Percentiles rank a stretch among this genome's conserved stretches.
Evolutionary conservation across 1,140 invertebrate genomes (phyloP).

Genomic region (Bombus turneri): DNA sequence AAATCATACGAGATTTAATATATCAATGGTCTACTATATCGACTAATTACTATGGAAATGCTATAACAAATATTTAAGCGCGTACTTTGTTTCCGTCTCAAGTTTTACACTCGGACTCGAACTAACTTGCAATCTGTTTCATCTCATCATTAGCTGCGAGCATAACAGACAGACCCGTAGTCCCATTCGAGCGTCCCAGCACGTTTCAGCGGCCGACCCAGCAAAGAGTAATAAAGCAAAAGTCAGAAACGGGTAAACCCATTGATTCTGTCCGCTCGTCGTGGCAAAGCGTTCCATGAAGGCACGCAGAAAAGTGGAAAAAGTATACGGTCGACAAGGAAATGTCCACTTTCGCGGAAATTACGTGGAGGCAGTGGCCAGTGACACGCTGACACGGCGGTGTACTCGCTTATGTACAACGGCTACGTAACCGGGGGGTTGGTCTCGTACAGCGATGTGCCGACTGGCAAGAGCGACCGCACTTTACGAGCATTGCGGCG

Average conservation of each 20-base stretch:
- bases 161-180: too few species aligned
- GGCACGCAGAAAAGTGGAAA: not conserved
- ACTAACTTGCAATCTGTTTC: not conserved
- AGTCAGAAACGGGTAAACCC: not conserved
- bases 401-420: slow-evolving; percentile 41
- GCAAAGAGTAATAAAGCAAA: not conserved
- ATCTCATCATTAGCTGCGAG: not conserved
- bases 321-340: not conserved
- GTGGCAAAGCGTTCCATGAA: not conserved
- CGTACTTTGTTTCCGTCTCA: too few species aligned
- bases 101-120: not conserved
- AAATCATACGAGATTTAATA: too few species aligned
- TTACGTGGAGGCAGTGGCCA: slow-evolving; percentile 21
- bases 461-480: slow-evolving; percentile 69
- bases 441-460: slow-evolving; percentile 44
- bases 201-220: not conserved
- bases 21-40: too few species aligned
- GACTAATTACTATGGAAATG: too few species aligned
- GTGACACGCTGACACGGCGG: slow-evolving; percentile 55
- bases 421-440: slow-evolving; percentile 15
- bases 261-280: not conserved
- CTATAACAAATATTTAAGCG: too few species aligned
- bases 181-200: not conserved
- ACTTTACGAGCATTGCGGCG: slow-evolving; percentile 75
- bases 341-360: slow-evolving; percentile 23